A percentile compares a stretch with the other conserved stretches of the same genome.
Evolutionary conservation across 2,113 vertebrate species (phyloP).

Genomic region (Malaclemys terrapin): DNA sequence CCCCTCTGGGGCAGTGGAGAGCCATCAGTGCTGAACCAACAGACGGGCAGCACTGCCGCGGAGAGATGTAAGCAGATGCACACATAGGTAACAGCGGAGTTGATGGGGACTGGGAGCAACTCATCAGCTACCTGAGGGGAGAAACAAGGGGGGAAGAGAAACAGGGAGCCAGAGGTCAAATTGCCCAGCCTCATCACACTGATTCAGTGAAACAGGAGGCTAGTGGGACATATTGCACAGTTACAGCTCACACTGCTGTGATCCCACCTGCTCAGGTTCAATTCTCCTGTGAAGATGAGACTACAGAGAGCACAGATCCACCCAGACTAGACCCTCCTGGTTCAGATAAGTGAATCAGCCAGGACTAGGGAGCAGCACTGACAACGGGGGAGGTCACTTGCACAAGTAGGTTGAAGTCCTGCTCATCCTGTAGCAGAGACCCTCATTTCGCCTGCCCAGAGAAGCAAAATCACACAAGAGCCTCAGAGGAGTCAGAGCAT

Average conservation of each 20-base stretch:
- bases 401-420: too few relatives aligned
- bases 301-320: not conserved
- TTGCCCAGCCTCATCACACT: not conserved
- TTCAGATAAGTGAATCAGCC: not conserved
- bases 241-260: not conserved
- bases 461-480: too few relatives aligned
- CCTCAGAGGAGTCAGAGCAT: too few relatives aligned
- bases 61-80: not conserved
- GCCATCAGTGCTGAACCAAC: not conserved
- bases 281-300: not conserved
- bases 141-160: not conserved
- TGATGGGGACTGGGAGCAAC: not conserved
- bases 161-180: not conserved
- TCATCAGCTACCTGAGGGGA: not conserved
- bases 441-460: too few relatives aligned
- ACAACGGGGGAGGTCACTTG: not conserved
- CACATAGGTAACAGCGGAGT: not conserved
- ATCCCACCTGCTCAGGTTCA: not conserved
- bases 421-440: too few relatives aligned
- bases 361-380: not conserved
- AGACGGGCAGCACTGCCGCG: not conserved
- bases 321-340: not conserved
- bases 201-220: too few relatives aligned
- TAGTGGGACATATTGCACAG: not conserved
- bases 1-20: not conserved